These are phyloP conservation scores for Pseudorasbora parva DNA, from an alignment of 2,113 vertebrate genomes.

Conservation along the genomic window DNA sequence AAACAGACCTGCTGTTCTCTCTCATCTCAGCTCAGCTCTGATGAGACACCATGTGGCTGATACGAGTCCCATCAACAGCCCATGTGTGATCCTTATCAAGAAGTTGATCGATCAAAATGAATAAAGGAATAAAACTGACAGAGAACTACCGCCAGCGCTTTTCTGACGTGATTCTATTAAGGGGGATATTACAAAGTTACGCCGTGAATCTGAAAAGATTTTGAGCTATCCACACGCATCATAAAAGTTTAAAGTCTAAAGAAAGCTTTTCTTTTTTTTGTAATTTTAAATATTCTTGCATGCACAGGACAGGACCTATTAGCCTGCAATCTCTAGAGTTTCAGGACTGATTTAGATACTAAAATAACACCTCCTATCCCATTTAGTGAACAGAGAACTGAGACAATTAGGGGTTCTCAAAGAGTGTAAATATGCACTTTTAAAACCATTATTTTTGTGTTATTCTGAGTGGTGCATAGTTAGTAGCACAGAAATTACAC, in stretches of 20 bases:
- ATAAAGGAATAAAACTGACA: background rate
- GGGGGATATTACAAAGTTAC: background rate
- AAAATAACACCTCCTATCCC: too few species aligned
- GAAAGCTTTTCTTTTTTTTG: too few species aligned
- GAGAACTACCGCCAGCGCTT: background rate
- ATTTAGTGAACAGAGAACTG: too few species aligned
- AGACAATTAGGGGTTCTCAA: background rate
- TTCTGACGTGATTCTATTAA: background rate
- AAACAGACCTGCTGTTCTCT: constrained; percentile 25
- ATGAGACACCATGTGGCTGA: constrained; percentile 34
- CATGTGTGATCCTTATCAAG: constrained; percentile 11
- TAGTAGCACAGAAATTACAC: background rate
- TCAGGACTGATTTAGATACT: too few species aligned
- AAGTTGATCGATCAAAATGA: constrained; percentile 18
- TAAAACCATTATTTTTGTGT: background rate
- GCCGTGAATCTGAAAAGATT: background rate
- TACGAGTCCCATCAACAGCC: constrained; percentile 25
- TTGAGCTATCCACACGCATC: background rate
- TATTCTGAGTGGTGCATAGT: background rate
- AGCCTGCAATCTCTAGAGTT: too few species aligned
- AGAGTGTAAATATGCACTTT: background rate
- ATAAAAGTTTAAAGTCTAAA: background rate
- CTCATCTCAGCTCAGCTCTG: constrained; percentile 22
- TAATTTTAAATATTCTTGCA: background rate
- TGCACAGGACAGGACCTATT: too few species aligned